Evolutionary conservation across 2,888 invertebrate species (phyloP).

Genomic region (Acronicta alni): DNA sequence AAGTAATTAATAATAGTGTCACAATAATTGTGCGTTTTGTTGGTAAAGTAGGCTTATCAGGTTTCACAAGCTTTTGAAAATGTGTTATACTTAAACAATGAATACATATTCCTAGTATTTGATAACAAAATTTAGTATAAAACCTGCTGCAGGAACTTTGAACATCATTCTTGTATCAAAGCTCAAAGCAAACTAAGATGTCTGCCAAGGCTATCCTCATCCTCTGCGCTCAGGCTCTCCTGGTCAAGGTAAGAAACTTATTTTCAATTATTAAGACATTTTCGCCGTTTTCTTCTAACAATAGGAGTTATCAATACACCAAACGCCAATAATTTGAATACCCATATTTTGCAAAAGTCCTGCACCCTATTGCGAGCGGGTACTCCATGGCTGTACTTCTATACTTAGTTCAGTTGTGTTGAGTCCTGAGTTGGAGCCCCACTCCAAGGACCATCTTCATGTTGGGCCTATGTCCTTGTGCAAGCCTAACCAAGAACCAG

Average conservation of each 20-base stretch:
- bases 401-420: too few species aligned
- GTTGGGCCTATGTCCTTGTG: too few species aligned
- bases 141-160: background rate
- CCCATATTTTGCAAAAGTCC: too few species aligned
- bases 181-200: slow-evolving; percentile 53
- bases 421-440: too few species aligned
- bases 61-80: slow-evolving; percentile 18
- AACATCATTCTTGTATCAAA: slow-evolving; percentile 25
- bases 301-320: too few species aligned
- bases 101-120: slow-evolving; percentile 2
- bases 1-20: background rate
- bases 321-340: too few species aligned
- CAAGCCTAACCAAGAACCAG: too few species aligned
- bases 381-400: too few species aligned
- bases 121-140: slow-evolving; percentile 17
- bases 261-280: too few species aligned
- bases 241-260: slow-evolving; percentile 13
- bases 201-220: slow-evolving; percentile 59
- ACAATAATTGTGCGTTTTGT: background rate
- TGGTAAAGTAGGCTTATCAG: slow-evolving; percentile 13
- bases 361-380: too few species aligned
- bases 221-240: slow-evolving; percentile 57
- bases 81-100: slow-evolving; percentile 3
- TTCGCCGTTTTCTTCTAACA: too few species aligned
- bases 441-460: too few species aligned